Conservation (phyloP, 1,140 invertebrate species). For the Bombus breviceps region DNA sequence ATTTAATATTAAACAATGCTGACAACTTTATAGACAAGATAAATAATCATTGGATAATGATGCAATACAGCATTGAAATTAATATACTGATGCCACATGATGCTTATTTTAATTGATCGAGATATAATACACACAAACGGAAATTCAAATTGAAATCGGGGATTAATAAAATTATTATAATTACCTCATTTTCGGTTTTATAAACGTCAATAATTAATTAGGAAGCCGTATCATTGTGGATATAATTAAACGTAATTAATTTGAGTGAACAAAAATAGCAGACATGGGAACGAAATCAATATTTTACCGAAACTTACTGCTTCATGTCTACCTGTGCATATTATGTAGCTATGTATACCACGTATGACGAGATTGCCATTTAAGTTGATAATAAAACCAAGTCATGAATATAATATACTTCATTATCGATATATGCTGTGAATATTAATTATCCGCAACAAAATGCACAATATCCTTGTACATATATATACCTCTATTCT, state of each 20-base stretch:
- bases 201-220: not conserved
- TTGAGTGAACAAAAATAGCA: not conserved
- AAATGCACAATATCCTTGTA: not conserved
- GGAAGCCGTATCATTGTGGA: too few relatives aligned
- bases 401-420: not conserved
- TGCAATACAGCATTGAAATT: not conserved
- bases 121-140: not conserved
- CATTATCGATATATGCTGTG: not conserved
- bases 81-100: not conserved
- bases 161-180: not conserved
- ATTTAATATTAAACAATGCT: not conserved
- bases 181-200: not conserved
- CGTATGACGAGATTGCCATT: not conserved
- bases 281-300: not conserved
- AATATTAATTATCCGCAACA: conserved; percentile 5
- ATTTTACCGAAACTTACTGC: not conserved
- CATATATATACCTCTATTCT: not conserved
- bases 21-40: not conserved
- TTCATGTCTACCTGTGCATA: not conserved
- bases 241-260: not conserved
- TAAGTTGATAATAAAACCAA: conserved; percentile 14
- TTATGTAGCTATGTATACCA: not conserved
- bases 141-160: not conserved
- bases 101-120: not conserved
- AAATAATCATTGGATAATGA: not conserved